These are phyloP conservation scores for Pomacea maculata DNA, from an alignment of 1,140 invertebrate genomes.

Conservation along the genomic window DNA sequence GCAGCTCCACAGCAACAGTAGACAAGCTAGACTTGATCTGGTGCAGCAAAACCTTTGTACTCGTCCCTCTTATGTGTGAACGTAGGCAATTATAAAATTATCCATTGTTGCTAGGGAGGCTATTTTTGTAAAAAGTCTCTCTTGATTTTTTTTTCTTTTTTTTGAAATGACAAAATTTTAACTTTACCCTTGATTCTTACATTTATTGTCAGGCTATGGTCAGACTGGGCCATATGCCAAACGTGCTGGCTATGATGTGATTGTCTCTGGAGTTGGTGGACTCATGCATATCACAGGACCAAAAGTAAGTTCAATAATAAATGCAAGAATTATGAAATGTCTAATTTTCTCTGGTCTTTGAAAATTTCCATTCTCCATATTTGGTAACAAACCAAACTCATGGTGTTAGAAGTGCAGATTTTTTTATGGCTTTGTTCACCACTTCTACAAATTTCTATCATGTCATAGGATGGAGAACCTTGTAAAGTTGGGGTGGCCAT, in stretches of 20 bases:
- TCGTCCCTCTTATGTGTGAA: no score
- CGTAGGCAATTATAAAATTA: no score
- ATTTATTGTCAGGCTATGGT: constrained; percentile 76
- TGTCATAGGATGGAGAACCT: constrained; percentile 76
- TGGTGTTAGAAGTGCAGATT: not conserved
- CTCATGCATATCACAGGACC: constrained; percentile 90
- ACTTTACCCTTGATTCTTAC: no score
- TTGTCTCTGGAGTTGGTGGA: constrained; percentile 91
- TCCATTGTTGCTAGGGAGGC: no score
- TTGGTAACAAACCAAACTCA: not conserved
- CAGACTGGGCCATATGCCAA: constrained; percentile 83
- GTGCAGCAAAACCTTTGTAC: no score
- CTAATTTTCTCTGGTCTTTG: not conserved
- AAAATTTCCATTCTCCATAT: not conserved
- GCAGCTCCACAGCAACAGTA: no score
- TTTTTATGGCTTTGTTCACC: not conserved
- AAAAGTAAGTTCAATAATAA: constrained; percentile 50
- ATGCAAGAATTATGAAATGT: not conserved
- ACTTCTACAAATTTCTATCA: not conserved
- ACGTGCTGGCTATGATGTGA: constrained; percentile 94
- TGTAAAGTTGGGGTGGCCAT: constrained; percentile 93
- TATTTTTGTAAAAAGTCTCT: no score
- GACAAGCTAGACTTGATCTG: no score
- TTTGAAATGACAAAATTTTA: no score
- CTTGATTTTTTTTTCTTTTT: no score